Conservation (phyloP, 2,888 invertebrate genomes). For the Uloborus plumipes region DNA sequence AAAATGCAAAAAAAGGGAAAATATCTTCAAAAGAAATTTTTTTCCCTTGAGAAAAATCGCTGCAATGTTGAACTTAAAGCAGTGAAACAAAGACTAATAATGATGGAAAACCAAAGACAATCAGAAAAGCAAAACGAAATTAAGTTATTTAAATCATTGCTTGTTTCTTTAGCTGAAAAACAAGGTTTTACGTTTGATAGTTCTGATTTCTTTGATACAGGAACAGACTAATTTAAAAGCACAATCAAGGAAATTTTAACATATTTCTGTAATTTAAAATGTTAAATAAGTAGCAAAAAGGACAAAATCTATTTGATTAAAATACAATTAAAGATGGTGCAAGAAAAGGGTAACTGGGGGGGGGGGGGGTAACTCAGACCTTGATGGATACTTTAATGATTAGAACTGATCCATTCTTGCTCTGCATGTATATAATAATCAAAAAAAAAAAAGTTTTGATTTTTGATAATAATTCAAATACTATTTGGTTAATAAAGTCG, state of each 20-base stretch:
- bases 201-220: not conserved
- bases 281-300: too few species aligned
- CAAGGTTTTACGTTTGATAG: not conserved
- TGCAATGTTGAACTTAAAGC: slow-evolving; percentile 11
- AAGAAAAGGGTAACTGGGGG: too few species aligned
- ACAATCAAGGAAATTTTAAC: not conserved
- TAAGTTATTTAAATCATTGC: slow-evolving; percentile 22
- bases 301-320: too few species aligned
- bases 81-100: slow-evolving; percentile 16
- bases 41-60: slow-evolving; percentile 19
- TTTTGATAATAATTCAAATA: too few species aligned
- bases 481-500: too few species aligned
- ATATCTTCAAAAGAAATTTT: slow-evolving; percentile 11
- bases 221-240: not conserved
- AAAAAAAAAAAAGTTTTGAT: too few species aligned
- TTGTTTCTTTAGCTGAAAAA: slow-evolving; percentile 15
- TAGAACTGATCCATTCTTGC: too few species aligned
- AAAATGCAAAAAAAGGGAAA: not conserved
- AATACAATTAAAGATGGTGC: too few species aligned
- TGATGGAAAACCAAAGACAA: slow-evolving; percentile 18
- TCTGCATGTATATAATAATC: too few species aligned
- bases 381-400: too few species aligned
- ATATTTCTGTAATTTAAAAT: not conserved
- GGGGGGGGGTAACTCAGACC: too few species aligned
- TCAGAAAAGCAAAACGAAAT: slow-evolving; percentile 24